Evolutionary conservation across 2,888 invertebrate genomes (phyloP), one percentile per base, ranked within the genome.

Genomic region (Pyrgus malvae): DNA sequence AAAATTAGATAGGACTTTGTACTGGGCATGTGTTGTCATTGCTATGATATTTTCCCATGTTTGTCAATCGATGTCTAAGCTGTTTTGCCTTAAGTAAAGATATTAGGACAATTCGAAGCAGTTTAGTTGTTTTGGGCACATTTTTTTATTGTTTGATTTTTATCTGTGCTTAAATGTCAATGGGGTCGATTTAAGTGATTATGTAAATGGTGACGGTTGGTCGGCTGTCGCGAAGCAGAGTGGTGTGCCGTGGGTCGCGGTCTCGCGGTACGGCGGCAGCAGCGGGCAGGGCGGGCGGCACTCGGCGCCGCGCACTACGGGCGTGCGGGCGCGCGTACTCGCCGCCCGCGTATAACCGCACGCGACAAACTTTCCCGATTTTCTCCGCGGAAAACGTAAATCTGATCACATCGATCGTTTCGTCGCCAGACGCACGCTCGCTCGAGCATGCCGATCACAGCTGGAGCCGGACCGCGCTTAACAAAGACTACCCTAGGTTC

Each of bases 281-380:
- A 73, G 69, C 63, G 67, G 74, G 76, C 70, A 78, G 85, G 83
- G 82, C 83, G 85, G 84, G 85, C 86, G 85, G 87, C 89, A 90
- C 77, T 89, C 86, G 83, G 80, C 83, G 86, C 79, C 83, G 83
- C 86, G 88, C 88, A 76, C 75, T 84, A 76, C 76, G 78, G 80
- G 84, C 83, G 89, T 83, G 88, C 89, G 89, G 90, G 84, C 88
- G 90, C 88, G 84, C 78, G 81, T 79, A 68, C 61, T 74, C 67
- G 76, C 80, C 79, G 81, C 81, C 81, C 80, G 83, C 76, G 70
- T 61, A 61, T 65, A 68, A 68, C 73, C 72, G 72, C 84, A 83
- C 83, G 83, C 83, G 81, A 81, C 83, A 89, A 90, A 90, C 89
- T 90, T 90, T 89, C 76, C 78, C 88, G 89, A 89, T 88, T 82